phyloP scores from a whole-genome alignment of 2,797 vertebrate genomes.

The Diplodus sargus region DNA sequence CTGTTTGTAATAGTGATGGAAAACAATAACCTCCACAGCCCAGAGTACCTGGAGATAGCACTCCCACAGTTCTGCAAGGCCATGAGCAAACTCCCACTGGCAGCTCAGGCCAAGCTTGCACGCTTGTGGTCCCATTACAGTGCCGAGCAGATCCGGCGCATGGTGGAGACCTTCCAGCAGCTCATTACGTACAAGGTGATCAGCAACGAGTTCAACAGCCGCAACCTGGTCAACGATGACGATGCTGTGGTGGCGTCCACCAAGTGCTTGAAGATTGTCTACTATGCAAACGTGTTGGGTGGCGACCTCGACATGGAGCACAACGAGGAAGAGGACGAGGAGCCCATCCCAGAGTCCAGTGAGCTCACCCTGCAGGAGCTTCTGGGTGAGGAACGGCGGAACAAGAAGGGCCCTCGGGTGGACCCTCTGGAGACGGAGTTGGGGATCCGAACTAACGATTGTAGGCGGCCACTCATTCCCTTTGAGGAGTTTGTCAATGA shows the following conservation, averaged over 20 bases:
- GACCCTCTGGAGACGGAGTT: conserved; percentile 97
- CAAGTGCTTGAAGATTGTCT: conserved; percentile 99
- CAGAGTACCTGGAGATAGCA: conserved; percentile 98
- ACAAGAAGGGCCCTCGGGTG: conserved; percentile 96
- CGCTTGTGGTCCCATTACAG: conserved; percentile 94
- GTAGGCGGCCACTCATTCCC: conserved; percentile 93
- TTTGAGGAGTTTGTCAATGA: conserved; percentile 99
- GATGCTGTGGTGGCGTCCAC: conserved; percentile 96
- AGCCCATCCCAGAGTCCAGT: conserved; percentile 96
- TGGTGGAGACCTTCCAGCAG: conserved; percentile 99
- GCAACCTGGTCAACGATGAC: conserved; percentile 96
- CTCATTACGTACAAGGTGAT: conserved; percentile 99
- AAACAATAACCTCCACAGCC: conserved; percentile 98
- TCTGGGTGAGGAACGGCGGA: conserved; percentile 94
- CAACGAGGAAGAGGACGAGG: conserved; percentile 98
- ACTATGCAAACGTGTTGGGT: conserved; percentile 98
- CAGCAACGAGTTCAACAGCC: conserved; percentile 97
- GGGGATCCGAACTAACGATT: conserved; percentile 95
- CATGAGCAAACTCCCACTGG: conserved; percentile 97
- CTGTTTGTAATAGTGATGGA: conserved; percentile 99
- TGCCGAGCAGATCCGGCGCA: conserved; percentile 93
- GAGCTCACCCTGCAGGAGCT: conserved; percentile 97
- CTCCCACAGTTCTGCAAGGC: conserved; percentile 98
- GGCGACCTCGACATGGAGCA: conserved; percentile 95
- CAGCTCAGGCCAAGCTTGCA: conserved; percentile 93